A percentile compares a stretch with the other conserved stretches of the same genome.
These are phyloP conservation scores for Anastrepha obliqua DNA, from an alignment of 1,140 invertebrate species.

Conservation along the genomic window DNA sequence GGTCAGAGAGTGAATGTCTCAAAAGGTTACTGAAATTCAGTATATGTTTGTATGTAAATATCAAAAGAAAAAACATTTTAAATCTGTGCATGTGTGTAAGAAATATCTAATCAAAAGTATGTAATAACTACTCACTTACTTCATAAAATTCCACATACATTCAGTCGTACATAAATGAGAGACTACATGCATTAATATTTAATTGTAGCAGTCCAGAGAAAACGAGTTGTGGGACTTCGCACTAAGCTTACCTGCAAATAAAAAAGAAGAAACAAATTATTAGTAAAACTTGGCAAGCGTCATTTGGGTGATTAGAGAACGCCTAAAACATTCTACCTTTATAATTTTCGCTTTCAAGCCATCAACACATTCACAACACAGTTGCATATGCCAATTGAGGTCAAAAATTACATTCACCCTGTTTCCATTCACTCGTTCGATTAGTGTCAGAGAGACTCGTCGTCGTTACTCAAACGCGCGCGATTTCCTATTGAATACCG, in stretches of 20 bases:
- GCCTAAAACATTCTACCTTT: not conserved
- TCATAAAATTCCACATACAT: too few species aligned
- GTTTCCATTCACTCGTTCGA: conserved; percentile 10
- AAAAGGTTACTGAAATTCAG: too few species aligned
- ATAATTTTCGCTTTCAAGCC: not conserved
- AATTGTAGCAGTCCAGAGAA: not conserved
- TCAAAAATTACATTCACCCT: conserved; percentile 27
- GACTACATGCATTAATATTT: too few species aligned
- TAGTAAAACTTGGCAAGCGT: not conserved
- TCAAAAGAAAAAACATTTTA: too few species aligned
- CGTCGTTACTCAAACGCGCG: not conserved
- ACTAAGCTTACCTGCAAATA: conserved; percentile 7
- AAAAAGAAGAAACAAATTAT: not conserved
- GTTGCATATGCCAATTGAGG: not conserved
- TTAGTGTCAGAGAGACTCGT: not conserved
- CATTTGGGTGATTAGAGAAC: not conserved
- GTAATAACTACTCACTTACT: too few species aligned
- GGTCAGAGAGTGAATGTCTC: not conserved
- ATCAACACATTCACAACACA: not conserved
- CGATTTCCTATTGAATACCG: conserved; percentile 20
- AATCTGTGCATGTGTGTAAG: too few species aligned
- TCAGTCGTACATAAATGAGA: too few species aligned
- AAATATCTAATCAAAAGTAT: too few species aligned
- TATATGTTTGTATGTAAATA: too few species aligned
- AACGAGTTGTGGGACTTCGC: not conserved